These are phyloP conservation scores for Astreopora myriophthalma DNA, from an alignment of 64 coral and sea anemone species.

Conservation along the genomic window DNA sequence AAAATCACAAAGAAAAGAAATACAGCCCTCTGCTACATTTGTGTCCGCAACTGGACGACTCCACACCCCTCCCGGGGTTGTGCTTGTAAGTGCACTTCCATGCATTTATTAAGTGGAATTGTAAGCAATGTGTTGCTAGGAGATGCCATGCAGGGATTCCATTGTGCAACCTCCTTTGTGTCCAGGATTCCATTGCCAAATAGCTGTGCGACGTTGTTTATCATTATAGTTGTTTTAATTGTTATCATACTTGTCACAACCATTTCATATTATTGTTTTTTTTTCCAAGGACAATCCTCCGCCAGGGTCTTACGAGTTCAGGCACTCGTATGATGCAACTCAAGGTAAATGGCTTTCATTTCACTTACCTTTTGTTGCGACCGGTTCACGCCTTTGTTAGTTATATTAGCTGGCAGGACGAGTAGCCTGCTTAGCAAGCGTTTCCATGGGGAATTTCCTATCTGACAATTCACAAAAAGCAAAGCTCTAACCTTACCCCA, in stretches of 20 bases:
- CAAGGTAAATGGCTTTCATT: conserved; percentile 64
- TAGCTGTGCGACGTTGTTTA: no score
- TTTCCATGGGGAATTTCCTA: no score
- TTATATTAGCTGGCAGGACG: no score
- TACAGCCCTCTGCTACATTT: conserved; percentile 87
- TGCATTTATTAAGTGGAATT: background rate
- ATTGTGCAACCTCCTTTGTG: no score
- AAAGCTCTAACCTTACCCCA: no score
- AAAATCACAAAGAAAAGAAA: conserved; percentile 74
- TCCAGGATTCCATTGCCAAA: no score
- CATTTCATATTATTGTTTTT: background rate
- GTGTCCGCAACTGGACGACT: conserved; percentile 82
- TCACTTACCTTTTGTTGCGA: background rate
- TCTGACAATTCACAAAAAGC: no score
- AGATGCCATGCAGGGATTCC: no score
- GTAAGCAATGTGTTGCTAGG: no score
- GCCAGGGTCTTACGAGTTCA: conserved; percentile 93
- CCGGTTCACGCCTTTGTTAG: background rate
- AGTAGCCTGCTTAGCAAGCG: no score
- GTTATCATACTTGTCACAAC: no score
- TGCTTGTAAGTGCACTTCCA: conserved; percentile 57
- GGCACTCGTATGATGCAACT: conserved; percentile 82
- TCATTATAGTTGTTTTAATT: no score
- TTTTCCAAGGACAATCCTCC: conserved; percentile 85
- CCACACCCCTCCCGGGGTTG: conserved; percentile 66